These are phyloP conservation scores for Drosophila maculinotata DNA, from an alignment of 2,888 invertebrate species.

Conservation along the genomic window DNA sequence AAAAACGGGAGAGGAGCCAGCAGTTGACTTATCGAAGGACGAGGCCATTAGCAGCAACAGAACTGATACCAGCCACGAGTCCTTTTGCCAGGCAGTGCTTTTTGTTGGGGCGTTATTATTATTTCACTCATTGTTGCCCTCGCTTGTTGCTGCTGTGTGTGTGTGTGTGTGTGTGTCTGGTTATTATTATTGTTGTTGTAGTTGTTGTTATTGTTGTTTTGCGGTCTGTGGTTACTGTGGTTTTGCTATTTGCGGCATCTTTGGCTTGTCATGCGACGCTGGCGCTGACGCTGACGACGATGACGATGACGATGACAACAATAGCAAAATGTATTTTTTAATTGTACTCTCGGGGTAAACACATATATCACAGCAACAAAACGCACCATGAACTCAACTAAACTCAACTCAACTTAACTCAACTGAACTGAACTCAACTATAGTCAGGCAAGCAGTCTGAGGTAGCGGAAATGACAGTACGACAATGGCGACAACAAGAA, in stretches of 20 bases:
- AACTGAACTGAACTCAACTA: slow-evolving; percentile 40
- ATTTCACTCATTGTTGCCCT: slow-evolving; percentile 55
- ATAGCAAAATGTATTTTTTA: slow-evolving; percentile 78
- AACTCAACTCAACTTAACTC: slow-evolving; percentile 44
- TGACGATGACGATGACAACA: slow-evolving; percentile 69
- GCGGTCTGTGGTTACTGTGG: slow-evolving; percentile 54
- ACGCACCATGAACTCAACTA: slow-evolving; percentile 63
- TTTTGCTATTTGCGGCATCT: slow-evolving; percentile 75
- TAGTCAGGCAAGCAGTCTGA: slow-evolving; percentile 45
- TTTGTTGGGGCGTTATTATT: slow-evolving; percentile 64
- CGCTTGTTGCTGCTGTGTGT: slow-evolving; percentile 36
- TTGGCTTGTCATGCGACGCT: slow-evolving; percentile 73
- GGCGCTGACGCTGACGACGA: slow-evolving; percentile 41
- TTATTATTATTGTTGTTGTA: slow-evolving; percentile 19
- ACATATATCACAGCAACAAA: slow-evolving; percentile 60
- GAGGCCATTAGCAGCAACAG: slow-evolving; percentile 59
- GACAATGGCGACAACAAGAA: slow-evolving; percentile 69
- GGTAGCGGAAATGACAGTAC: slow-evolving; percentile 78
- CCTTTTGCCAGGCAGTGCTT: slow-evolving; percentile 32
- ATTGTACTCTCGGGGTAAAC: slow-evolving; percentile 79
- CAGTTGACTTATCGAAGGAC: slow-evolving; percentile 49
- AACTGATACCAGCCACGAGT: slow-evolving; percentile 63
- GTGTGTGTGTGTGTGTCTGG: slow-evolving; percentile 11
- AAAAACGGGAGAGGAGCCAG: neutral
- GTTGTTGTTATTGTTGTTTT: slow-evolving; percentile 36